phyloP scores from a whole-genome alignment of 2,113 vertebrate species.

The Motacilla alba region DNA sequence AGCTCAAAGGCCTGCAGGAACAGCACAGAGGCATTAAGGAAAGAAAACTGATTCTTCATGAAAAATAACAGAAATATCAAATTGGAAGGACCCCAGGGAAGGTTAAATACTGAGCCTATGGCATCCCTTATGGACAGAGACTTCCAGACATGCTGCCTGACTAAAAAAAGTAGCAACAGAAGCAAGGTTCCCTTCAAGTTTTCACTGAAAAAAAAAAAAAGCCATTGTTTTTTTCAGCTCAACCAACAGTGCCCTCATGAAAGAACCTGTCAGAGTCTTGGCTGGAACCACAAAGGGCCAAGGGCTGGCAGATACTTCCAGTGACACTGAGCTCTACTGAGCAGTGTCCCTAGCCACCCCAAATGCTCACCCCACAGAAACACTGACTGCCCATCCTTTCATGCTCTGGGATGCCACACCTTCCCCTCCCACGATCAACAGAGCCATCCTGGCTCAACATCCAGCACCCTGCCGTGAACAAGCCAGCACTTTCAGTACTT shows the following conservation, averaged over 20 bases:
- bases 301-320: not conserved
- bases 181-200: not conserved
- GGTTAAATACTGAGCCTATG: not conserved
- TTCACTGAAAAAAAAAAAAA: not conserved
- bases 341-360: not conserved
- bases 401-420: not conserved
- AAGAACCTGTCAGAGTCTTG: not conserved
- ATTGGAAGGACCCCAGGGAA: not conserved
- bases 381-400: not conserved
- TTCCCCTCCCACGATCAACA: not conserved
- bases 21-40: not conserved
- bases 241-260: accelerated
- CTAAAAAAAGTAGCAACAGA: not conserved
- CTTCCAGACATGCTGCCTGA: not conserved
- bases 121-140: not conserved
- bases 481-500: not conserved
- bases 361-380: not conserved
- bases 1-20: conserved; percentile 87
- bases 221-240: not conserved
- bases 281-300: accelerated
- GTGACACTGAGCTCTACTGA: not conserved
- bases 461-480: not conserved
- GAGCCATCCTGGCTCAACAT: not conserved
- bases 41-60: not conserved
- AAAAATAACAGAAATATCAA: not conserved